These are phyloP conservation scores for Plebejus argus DNA, from an alignment of 2,888 invertebrate genomes.

Conservation along the genomic window DNA sequence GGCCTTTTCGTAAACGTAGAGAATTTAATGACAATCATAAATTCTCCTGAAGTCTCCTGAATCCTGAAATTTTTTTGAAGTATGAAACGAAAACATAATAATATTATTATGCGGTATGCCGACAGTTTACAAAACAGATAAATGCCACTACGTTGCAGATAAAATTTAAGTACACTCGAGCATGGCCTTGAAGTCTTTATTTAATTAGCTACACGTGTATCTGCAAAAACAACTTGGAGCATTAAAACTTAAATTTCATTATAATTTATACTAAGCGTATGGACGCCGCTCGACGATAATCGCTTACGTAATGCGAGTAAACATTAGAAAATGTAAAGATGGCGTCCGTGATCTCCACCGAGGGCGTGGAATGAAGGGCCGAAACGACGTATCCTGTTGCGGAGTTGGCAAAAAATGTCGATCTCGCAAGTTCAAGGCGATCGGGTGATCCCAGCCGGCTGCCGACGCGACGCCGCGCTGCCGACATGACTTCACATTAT, in stretches of 20 bases:
- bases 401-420: conserved; percentile 72
- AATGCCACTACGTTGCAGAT: background rate
- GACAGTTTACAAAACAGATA: background rate
- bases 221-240: conserved; percentile 1
- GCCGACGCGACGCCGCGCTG: conserved; percentile 38
- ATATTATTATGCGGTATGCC: too few species aligned
- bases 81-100: background rate
- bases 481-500: conserved; percentile 20
- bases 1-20: too few species aligned
- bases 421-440: conserved; percentile 75
- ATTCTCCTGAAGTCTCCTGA: background rate
- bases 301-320: conserved; percentile 1
- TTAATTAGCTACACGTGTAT: conserved; percentile 19
- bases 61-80: background rate
- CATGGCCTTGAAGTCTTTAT: conserved; percentile 10
- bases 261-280: background rate
- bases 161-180: background rate
- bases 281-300: background rate
- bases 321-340: conserved; percentile 40
- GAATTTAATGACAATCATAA: too few species aligned
- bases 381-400: conserved; percentile 69
- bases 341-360: conserved; percentile 55
- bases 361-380: conserved; percentile 70
- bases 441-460: conserved; percentile 60
- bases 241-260: conserved; percentile 9